Base-by-base conservation (phyloP, 2,797 vertebrate species). In the Acanthornis magna region DNA sequence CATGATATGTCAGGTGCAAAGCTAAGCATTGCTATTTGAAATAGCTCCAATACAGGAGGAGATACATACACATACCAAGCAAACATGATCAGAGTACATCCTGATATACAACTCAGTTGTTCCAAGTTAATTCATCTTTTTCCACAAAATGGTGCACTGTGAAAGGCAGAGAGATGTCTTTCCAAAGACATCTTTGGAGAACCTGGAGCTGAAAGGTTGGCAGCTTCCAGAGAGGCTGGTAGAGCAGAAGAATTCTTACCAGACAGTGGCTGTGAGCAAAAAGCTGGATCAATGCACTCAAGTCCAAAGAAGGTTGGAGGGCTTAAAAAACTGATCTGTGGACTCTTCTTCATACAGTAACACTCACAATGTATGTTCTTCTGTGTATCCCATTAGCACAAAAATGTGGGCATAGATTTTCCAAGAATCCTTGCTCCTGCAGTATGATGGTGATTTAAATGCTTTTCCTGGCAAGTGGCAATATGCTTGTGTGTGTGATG, bases 401-500 rank as follows among this genome's bases (percentile, higher is more conserved):
- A 70, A 88, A 83, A 55, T 12, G 9, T 73, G 73, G 19, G 38
- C 42, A 43, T 6, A 21, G 32, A 7, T 80, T 95, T 90, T 83
- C 65, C 62, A 57, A 91, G 60, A 91, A 75, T 53, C 70, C 16
- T 51, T 91, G 32, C 20, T 96, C 40, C 78, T 88, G 36, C 42
- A 82, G n/a, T 90, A 38, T 82, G 89, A 81, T 66, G 93, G 26
- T 55, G 29, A 68, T 93, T 94, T 90, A 89, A 72, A 73, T 73
- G n/a, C 11, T 51, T 76, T 92, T 94, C 76, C 45, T 91, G 51
- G 91, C 77, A 95, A 89, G 91, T 79, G 90, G 53, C 42, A 91
- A 53, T 91, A 82, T 92, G 18, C n/a, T 75, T 89, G 43, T 89
- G 77, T 94, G 38, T 94, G 38, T 90, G 47, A 85, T 93, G n/a